A percentile compares a stretch with the other conserved stretches of the same genome.
phyloP scores from a whole-genome alignment of 2,113 vertebrate species.

The Mirza zaza region DNA sequence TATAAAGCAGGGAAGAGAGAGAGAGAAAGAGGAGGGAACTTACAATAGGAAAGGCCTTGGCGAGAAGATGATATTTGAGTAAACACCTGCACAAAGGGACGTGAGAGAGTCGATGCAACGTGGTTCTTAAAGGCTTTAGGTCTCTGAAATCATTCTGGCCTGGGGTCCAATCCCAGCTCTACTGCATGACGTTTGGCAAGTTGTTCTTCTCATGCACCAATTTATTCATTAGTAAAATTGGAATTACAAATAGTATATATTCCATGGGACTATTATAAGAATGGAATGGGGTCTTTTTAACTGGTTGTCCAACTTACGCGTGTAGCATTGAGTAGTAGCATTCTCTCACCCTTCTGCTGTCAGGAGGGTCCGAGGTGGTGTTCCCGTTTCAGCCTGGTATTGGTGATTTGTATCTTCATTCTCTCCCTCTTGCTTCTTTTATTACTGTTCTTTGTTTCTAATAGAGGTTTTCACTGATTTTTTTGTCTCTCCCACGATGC shows the following conservation, averaged over 20 bases:
- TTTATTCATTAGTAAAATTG: neutral
- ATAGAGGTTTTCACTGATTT: neutral
- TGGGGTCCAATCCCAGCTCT: neutral
- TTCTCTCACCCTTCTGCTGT: neutral
- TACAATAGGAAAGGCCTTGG: neutral
- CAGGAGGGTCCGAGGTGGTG: no score
- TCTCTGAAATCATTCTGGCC: neutral
- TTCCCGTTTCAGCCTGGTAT: no score
- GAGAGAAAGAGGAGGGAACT: neutral
- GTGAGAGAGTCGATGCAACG: accelerated
- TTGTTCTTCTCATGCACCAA: neutral
- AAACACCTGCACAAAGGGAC: neutral
- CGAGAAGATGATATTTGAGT: neutral
- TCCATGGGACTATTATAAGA: neutral
- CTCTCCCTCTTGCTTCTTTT: neutral
- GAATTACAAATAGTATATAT: neutral
- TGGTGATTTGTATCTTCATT: neutral
- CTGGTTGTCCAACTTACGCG: neutral
- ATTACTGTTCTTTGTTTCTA: neutral
- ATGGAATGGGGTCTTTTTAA: neutral
- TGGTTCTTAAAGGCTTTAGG: neutral
- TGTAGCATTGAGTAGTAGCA: neutral
- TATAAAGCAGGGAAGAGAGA: neutral
- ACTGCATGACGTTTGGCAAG: neutral
- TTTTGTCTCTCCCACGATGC: neutral